Base-by-base conservation (phyloP, 2,888 invertebrate genomes). In the Acanthopleura granulata region DNA sequence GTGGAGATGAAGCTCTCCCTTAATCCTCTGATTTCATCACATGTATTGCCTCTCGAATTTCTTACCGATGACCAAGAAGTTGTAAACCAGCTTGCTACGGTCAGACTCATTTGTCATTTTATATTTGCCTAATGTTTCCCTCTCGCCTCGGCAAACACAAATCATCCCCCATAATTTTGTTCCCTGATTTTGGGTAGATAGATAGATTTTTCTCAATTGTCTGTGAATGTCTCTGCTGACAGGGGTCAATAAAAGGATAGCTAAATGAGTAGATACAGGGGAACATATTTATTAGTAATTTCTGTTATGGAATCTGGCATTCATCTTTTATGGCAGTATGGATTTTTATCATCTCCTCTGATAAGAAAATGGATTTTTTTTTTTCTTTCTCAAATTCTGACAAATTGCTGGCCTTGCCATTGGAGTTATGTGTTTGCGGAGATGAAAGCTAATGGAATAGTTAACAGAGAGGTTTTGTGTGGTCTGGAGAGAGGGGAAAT, bases 381-480 rank as follows among this genome's bases (percentile, higher is more conserved):
- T 22, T 57, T 18, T 57, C 12, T 22, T 12, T 57, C 40, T 40
- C 57, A 57, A 57, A 57, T 57, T 57, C 57, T 57, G 57, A 57
- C 57, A 57, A 57, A 57, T 57, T n/a, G 57, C 57, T 22, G 57
- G 57, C 57, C 57, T 57, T 22, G 40, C 57, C 18, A 18, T 57
- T 18, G 57, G 57, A 57, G 22, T 57, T 18, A 57, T 57, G 57
- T 57, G 57, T 57, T 57, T 57, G 57, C 57, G 3, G 18, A 57
- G 57, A 57, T 57, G 57, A 57, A 57, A 57, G 57, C 57, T 57
- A 57, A 57, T 57, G 57, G 57, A 57, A 57, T 9, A 57, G 57
- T 12, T 57, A 57, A 57, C 57, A 57, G 57, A 57, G 22, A 57
- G 57, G 57, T 57, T 57, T 57, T 57, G 57, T 57, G 6, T 57